Percentiles rank a stretch among this genome's conserved stretches.
Conservation (phyloP, 2,888 invertebrate species). For the Oligia latruncula region DNA sequence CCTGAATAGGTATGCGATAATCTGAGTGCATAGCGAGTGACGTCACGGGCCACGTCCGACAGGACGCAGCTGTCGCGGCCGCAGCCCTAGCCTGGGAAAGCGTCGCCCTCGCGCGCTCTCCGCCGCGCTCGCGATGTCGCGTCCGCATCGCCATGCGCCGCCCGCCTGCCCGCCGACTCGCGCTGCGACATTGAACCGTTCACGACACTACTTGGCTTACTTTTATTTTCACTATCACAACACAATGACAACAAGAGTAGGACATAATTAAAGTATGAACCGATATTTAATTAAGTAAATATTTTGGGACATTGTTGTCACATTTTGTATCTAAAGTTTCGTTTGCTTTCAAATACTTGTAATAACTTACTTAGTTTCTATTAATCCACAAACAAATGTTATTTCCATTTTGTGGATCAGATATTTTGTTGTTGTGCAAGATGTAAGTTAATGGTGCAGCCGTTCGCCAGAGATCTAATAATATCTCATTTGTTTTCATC, state of each 20-base stretch:
- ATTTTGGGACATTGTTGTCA: not conserved
- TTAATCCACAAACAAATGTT: not conserved
- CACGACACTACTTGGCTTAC: conserved; percentile 78
- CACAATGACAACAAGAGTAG: conserved; percentile 24
- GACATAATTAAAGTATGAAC: conserved; percentile 10
- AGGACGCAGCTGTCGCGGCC: conserved; percentile 66
- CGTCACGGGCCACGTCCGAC: conserved; percentile 66
- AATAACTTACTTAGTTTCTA: not conserved
- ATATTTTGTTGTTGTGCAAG: conserved; percentile 6
- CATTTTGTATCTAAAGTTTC: not conserved
- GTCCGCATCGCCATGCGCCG: conserved; percentile 31
- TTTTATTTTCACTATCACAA: conserved; percentile 67
- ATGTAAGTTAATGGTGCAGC: conserved; percentile 21
- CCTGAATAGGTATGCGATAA: conserved; percentile 65
- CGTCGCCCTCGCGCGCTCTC: conserved; percentile 75
- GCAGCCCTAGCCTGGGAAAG: conserved; percentile 80
- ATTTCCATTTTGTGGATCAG: not conserved
- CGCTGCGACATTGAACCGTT: conserved; percentile 73
- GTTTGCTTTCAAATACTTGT: not conserved
- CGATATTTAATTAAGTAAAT: conserved; percentile 17
- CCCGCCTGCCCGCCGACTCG: conserved; percentile 53
- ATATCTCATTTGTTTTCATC: conserved; percentile 54
- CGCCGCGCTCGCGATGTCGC: conserved; percentile 24
- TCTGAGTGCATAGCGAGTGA: conserved; percentile 59
- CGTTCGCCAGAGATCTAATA: conserved; percentile 31